Evolutionary conservation across 2,888 invertebrate species (phyloP).

Genomic region (Sinelater perroti): DNA sequence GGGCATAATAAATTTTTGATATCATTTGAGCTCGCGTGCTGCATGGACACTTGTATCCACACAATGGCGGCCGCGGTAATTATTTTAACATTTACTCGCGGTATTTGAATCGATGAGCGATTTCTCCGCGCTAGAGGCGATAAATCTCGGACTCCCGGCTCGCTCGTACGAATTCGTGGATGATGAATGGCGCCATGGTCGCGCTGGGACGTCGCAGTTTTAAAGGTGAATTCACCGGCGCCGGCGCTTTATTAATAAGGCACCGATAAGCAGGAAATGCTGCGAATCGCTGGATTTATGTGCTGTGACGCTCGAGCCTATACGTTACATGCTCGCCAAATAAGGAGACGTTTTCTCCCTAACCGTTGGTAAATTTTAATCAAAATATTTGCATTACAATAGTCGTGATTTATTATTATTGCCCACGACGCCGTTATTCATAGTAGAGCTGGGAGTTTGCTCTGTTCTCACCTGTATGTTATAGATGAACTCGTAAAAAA

Average conservation of each 20-base stretch:
- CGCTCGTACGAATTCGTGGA: conserved; percentile 16
- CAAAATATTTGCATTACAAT: not conserved
- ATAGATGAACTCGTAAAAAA: no score
- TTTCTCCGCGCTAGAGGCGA: conserved; percentile 18
- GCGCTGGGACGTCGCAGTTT: conserved; percentile 27
- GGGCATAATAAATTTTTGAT: conserved; percentile 11
- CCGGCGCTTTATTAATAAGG: conserved; percentile 29
- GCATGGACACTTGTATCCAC: conserved; percentile 32
- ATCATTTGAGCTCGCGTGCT: conserved; percentile 27
- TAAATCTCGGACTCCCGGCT: conserved; percentile 8
- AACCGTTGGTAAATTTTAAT: conserved; percentile 8
- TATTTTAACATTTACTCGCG: conserved; percentile 33
- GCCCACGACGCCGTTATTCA: no score
- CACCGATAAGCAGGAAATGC: conserved; percentile 21
- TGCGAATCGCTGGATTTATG: conserved; percentile 19
- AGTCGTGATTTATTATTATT: no score
- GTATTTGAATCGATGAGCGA: conserved; percentile 30
- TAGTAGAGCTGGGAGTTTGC: no score
- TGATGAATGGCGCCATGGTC: conserved; percentile 17
- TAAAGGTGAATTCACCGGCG: conserved; percentile 28
- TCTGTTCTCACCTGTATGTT: no score
- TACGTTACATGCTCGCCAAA: conserved; percentile 1
- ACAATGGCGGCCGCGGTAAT: conserved; percentile 32
- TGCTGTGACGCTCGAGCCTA: not conserved
- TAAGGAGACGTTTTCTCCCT: conserved; percentile 3